Evolutionary conservation across 2,113 vertebrate species (phyloP).

Genomic region (Hydrolagus affinis): DNA sequence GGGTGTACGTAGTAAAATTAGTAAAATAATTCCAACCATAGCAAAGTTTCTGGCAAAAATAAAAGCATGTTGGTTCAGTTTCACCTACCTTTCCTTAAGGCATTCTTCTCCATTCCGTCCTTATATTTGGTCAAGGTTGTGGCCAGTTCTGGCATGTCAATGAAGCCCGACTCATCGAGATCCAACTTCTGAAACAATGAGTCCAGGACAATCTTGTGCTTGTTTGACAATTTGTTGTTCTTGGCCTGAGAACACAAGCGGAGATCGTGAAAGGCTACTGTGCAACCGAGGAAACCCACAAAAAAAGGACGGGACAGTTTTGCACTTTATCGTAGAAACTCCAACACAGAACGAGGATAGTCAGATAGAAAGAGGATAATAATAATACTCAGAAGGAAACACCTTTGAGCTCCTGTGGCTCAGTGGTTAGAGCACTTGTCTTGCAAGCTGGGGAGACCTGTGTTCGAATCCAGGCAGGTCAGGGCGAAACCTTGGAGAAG

Average conservation of each 20-base stretch:
- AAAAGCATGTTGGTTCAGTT: background rate
- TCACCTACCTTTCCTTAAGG: constrained; percentile 53
- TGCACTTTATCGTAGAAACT: too few species aligned
- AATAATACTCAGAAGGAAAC: too few species aligned
- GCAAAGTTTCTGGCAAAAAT: background rate
- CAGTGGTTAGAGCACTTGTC: too few species aligned
- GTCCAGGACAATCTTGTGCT: constrained; percentile 45
- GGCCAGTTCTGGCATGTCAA: constrained; percentile 53
- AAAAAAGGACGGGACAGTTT: background rate
- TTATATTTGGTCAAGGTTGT: constrained; percentile 50
- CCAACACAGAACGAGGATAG: too few species aligned
- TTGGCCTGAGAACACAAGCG: constrained; percentile 41
- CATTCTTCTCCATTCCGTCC: constrained; percentile 51
- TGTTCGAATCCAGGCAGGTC: too few species aligned
- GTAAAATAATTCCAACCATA: background rate
- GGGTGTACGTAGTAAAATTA: too few species aligned
- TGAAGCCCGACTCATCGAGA: constrained; percentile 47
- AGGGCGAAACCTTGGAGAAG: too few species aligned
- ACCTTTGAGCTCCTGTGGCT: too few species aligned
- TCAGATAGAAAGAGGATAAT: too few species aligned
- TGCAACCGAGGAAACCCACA: background rate
- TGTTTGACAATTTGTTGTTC: background rate
- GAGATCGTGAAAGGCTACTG: background rate
- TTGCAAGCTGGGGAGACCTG: too few species aligned
- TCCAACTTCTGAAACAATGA: constrained; percentile 65